These are phyloP conservation scores for Harpagus bidentatus DNA, from an alignment of 2,113 vertebrate species.

Conservation along the genomic window DNA sequence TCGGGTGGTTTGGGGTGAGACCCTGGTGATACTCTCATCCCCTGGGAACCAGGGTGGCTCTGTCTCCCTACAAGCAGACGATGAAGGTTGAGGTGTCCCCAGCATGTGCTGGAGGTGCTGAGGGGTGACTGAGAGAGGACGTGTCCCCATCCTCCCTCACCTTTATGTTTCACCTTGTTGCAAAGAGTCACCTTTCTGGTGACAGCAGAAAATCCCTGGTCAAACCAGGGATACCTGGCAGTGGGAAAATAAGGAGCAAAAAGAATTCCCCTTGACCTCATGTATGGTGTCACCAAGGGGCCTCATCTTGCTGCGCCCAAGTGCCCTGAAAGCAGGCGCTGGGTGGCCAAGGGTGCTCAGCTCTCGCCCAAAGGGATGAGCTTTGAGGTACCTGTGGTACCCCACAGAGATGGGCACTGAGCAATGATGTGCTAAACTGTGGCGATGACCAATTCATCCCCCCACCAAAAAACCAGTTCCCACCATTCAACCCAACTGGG, in stretches of 20 bases:
- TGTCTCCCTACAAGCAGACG: neutral
- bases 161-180: neutral
- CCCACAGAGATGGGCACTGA: fast-evolving
- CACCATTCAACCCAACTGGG: neutral
- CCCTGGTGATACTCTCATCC: neutral
- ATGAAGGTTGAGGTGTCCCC: neutral
- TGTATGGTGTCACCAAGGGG: fast-evolving
- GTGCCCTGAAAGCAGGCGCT: neutral
- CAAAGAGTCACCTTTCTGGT: neutral
- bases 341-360: neutral
- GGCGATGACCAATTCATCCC: fast-evolving
- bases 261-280: neutral
- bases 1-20: neutral
- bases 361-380: neutral
- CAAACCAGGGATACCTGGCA: neutral
- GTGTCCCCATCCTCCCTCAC: neutral
- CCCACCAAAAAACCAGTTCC: neutral
- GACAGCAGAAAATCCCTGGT: neutral
- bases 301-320: neutral
- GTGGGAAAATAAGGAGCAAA: neutral
- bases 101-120: neutral
- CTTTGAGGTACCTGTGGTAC: neutral
- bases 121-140: neutral
- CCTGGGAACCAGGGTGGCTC: neutral
- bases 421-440: fast-evolving